These are phyloP conservation scores for Pitangus sulphuratus DNA, from an alignment of 2,797 vertebrate genomes.

Conservation along the genomic window DNA sequence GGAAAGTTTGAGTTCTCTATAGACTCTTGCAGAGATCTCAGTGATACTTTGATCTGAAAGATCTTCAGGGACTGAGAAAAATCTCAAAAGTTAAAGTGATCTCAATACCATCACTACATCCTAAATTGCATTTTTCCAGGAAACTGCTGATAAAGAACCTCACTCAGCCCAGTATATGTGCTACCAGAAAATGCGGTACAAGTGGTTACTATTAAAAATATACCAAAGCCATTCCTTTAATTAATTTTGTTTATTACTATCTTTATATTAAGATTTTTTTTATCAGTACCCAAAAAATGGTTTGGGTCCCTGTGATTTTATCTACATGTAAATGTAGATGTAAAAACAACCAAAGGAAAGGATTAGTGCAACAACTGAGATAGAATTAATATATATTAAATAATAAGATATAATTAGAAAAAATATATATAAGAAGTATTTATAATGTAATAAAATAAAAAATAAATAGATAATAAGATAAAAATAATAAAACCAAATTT, in stretches of 20 bases:
- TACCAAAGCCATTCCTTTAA: background rate
- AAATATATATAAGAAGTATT: too few relatives aligned
- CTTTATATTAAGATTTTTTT: background rate
- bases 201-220: background rate
- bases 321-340: background rate
- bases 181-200: background rate
- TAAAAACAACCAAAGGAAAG: background rate
- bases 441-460: too few relatives aligned
- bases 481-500: background rate
- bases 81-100: background rate
- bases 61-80: background rate
- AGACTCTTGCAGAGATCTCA: background rate
- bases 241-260: background rate
- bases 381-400: background rate
- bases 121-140: background rate
- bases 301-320: background rate
- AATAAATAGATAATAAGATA: too few relatives aligned
- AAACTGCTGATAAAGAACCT: background rate
- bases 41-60: background rate
- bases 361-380: background rate
- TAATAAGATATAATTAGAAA: too few relatives aligned
- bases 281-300: background rate
- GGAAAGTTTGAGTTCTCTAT: background rate
- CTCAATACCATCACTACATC: background rate
- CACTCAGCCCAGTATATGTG: background rate